phyloP scores from a whole-genome alignment of 2,113 vertebrate genomes.

The Phalacrocorax carbo region DNA sequence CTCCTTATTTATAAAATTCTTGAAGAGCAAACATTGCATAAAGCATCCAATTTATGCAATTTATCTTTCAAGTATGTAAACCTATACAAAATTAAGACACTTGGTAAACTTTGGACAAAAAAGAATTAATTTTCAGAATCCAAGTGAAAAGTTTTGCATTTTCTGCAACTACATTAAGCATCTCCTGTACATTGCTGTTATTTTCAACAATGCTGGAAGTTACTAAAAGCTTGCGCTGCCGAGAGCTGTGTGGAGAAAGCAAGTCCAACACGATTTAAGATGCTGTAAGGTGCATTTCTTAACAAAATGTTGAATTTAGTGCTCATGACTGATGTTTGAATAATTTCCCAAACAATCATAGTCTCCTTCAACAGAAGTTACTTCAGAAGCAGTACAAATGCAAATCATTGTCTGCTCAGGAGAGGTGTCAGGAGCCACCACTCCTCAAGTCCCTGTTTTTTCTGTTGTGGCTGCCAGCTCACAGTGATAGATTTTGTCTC shows the following conservation, averaged over 20 bases:
- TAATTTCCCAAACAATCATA: background rate
- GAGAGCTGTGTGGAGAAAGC: background rate
- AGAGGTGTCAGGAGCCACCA: background rate
- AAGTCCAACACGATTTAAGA: background rate
- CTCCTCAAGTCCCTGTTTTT: background rate
- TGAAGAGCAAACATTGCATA: background rate
- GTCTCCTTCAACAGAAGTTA: background rate
- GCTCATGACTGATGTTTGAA: background rate
- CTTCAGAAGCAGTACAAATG: background rate
- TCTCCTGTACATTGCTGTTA: background rate
- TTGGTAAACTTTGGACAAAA: background rate
- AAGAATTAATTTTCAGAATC: background rate
- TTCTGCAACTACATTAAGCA: background rate
- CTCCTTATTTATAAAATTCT: background rate
- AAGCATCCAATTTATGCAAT: background rate
- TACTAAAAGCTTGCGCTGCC: background rate
- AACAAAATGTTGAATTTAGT: background rate
- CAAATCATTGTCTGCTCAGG: background rate
- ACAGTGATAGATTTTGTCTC: background rate
- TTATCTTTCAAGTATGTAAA: background rate
- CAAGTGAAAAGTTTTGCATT: background rate
- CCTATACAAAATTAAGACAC: background rate
- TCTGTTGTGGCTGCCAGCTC: background rate
- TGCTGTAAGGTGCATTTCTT: background rate
- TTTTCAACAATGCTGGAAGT: background rate